Conservation (phyloP, 2,113 vertebrate genomes). For the Sterna hirundo region DNA sequence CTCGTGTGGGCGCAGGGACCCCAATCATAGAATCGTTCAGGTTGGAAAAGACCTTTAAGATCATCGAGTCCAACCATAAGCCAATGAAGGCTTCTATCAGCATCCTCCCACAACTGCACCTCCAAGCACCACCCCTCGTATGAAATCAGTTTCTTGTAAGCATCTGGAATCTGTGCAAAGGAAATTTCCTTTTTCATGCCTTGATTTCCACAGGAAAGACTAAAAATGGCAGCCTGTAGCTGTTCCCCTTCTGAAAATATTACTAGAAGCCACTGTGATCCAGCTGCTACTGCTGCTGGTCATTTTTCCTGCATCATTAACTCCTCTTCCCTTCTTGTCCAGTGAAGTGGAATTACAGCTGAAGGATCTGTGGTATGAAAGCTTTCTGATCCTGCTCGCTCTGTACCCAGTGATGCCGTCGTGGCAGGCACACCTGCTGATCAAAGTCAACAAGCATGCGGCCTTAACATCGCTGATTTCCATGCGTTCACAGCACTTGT, state of each 20-base stretch:
- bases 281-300: background rate
- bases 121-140: background rate
- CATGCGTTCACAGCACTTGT: background rate
- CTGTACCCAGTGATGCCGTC: background rate
- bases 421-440: background rate
- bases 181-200: background rate
- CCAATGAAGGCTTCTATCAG: background rate
- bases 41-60: background rate
- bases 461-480: background rate
- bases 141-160: background rate
- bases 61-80: background rate
- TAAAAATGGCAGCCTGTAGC: background rate
- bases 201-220: background rate
- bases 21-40: background rate
- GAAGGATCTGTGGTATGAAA: background rate
- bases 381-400: background rate
- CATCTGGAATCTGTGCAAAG: background rate
- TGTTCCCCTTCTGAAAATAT: background rate
- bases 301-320: background rate
- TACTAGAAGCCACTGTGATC: background rate
- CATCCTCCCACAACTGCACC: background rate
- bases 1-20: background rate
- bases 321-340: background rate
- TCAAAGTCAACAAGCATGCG: background rate
- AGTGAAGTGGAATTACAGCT: background rate